Conservation (phyloP, 2,888 invertebrate genomes). For the Lutraria lutraria region DNA sequence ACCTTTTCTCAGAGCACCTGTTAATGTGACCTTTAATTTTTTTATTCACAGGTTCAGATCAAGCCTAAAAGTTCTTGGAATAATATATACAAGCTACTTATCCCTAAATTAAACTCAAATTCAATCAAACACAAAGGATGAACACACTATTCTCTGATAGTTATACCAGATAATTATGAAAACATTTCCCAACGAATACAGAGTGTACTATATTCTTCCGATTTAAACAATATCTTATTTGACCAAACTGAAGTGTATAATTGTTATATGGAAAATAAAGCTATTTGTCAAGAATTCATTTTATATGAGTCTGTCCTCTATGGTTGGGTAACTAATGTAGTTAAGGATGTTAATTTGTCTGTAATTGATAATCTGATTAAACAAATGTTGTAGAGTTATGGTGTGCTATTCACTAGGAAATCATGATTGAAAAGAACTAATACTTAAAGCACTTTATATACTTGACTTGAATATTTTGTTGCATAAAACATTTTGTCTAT, state of each 20-base stretch:
- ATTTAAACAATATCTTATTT: too few species aligned
- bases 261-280: not conserved
- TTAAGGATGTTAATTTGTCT: not conserved
- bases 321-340: not conserved
- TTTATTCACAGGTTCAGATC: constrained; percentile 28
- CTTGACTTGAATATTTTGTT: too few species aligned
- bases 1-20: not conserved
- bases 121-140: not conserved
- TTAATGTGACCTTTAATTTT: not conserved
- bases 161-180: too few species aligned
- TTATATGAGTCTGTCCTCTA: not conserved
- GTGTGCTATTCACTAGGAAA: too few species aligned
- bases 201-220: too few species aligned
- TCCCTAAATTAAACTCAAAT: constrained; percentile 8
- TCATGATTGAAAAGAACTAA: too few species aligned
- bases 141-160: not conserved
- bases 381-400: too few species aligned
- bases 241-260: too few species aligned
- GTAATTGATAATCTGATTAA: too few species aligned
- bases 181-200: too few species aligned
- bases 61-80: constrained; percentile 5
- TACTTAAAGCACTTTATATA: too few species aligned
- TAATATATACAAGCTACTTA: constrained; percentile 23
- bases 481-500: too few species aligned
- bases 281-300: not conserved